These are phyloP conservation scores for Oreocharis arfaki DNA, from an alignment of 2,113 vertebrate genomes.

Conservation along the genomic window DNA sequence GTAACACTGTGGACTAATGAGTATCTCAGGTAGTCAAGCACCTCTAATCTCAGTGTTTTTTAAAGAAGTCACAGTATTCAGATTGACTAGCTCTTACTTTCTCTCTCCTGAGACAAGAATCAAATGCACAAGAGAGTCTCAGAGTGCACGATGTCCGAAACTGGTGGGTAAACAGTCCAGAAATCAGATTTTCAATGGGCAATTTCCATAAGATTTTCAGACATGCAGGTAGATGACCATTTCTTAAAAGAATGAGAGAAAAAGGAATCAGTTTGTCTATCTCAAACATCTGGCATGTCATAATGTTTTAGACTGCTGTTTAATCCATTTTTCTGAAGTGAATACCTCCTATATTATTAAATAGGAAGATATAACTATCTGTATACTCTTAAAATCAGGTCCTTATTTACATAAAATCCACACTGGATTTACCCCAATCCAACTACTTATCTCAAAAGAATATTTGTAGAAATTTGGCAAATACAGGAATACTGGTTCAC, in stretches of 20 bases:
- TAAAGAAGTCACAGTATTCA: not conserved
- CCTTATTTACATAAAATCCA: not conserved
- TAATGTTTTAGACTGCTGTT: not conserved
- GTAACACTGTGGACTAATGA: not conserved
- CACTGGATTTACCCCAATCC: not conserved
- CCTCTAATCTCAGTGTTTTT: not conserved
- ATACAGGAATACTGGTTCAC: not conserved
- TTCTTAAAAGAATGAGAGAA: not conserved
- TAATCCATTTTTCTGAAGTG: not conserved
- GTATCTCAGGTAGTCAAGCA: not conserved
- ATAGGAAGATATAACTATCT: not conserved
- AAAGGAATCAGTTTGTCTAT: not conserved
- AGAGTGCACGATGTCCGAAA: not conserved
- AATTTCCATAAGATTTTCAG: not conserved
- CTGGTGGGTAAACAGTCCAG: not conserved
- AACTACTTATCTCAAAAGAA: not conserved
- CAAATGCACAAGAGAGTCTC: not conserved
- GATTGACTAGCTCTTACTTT: not conserved
- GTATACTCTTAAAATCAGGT: not conserved
- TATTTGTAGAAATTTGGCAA: not conserved
- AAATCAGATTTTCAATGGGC: not conserved
- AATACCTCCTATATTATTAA: not conserved
- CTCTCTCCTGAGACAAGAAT: not conserved
- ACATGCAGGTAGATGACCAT: not conserved
- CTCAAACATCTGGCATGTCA: not conserved